A percentile compares a stretch with the other conserved stretches of the same genome.
Conservation (phyloP, 2,797 vertebrate species). For the Thamnophis elegans region DNA sequence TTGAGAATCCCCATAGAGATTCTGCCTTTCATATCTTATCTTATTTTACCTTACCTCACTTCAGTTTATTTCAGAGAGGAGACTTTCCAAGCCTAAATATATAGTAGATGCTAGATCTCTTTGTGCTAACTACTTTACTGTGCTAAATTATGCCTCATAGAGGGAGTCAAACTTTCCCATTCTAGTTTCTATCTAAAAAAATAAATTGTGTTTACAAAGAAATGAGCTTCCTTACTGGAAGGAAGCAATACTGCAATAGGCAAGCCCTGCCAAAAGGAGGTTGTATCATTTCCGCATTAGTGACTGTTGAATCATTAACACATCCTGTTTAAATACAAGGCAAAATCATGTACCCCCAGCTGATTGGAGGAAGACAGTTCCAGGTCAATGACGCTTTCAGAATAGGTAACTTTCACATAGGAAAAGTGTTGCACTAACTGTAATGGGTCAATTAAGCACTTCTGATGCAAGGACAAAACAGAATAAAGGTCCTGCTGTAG, state of each 20-base stretch:
- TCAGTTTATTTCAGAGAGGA: background rate
- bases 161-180: background rate
- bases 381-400: background rate
- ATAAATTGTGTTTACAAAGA: background rate
- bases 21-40: background rate
- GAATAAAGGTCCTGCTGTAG: background rate
- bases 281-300: background rate
- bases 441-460: background rate
- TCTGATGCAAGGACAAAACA: background rate
- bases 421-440: background rate
- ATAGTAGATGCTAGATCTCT: background rate
- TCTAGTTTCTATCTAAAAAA: background rate
- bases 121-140: background rate
- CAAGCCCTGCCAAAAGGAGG: background rate
- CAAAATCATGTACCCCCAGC: background rate
- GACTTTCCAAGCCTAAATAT: background rate
- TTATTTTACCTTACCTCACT: background rate
- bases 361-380: background rate
- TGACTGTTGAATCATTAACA: background rate
- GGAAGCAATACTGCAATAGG: background rate
- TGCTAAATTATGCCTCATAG: background rate
- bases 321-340: background rate
- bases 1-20: background rate
- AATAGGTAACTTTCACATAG: background rate
- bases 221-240: background rate